These are phyloP conservation scores for Xyrichtys novacula DNA, from an alignment of 2,797 vertebrate genomes.

Conservation along the genomic window DNA sequence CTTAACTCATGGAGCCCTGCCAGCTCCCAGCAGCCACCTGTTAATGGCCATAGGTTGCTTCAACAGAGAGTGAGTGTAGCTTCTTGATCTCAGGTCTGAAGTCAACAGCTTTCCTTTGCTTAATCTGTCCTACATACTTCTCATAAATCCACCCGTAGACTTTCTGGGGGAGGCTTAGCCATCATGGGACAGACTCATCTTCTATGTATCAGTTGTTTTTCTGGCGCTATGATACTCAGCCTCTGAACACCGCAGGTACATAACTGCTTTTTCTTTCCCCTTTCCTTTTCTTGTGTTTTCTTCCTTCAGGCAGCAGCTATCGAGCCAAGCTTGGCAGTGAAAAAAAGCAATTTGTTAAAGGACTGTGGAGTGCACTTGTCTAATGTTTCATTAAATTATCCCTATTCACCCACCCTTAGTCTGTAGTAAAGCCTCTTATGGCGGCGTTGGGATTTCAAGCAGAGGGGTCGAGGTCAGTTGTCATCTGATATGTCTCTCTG, in stretches of 20 bases:
- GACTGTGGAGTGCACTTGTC: slow-evolving; percentile 77
- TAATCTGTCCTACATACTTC: slow-evolving; percentile 49
- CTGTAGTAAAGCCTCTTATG: slow-evolving; percentile 79
- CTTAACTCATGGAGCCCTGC: slow-evolving; percentile 26
- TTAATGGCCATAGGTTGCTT: slow-evolving; percentile 41
- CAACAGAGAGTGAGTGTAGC: slow-evolving; percentile 41
- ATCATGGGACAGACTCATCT: slow-evolving; percentile 12
- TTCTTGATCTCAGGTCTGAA: slow-evolving; percentile 41
- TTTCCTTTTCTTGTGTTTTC: slow-evolving; percentile 41
- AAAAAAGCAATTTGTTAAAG: slow-evolving; percentile 81
- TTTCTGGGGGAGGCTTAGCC: slow-evolving; percentile 12
- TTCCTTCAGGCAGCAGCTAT: slow-evolving; percentile 64
- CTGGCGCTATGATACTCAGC: neutral
- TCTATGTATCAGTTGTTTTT: slow-evolving; percentile 30
- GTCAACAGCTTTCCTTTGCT: slow-evolving; percentile 43
- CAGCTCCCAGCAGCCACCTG: slow-evolving; percentile 53
- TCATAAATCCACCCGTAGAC: slow-evolving; percentile 40
- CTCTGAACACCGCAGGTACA: slow-evolving; percentile 38
- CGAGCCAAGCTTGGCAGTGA: slow-evolving; percentile 64
- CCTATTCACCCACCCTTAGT: slow-evolving; percentile 73
- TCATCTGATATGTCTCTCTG: slow-evolving; percentile 76
- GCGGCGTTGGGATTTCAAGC: slow-evolving; percentile 65
- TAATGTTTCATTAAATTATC: slow-evolving; percentile 85
- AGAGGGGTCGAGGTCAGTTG: slow-evolving; percentile 62
- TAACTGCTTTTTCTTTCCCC: slow-evolving; percentile 30